phyloP scores from a whole-genome alignment of 2,113 vertebrate genomes.

The Catharus bicknelli region DNA sequence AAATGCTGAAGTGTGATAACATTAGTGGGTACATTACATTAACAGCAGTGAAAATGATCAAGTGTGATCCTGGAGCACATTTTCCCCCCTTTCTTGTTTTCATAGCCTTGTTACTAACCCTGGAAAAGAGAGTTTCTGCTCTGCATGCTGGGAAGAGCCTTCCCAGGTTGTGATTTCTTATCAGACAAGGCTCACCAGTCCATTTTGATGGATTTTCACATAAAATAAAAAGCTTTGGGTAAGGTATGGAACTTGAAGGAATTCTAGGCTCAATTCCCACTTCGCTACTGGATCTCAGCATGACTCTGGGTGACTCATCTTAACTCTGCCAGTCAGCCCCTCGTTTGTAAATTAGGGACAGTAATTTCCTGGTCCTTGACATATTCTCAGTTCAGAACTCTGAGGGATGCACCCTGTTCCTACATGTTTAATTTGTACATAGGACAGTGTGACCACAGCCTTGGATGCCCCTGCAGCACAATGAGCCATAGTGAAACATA shows the following conservation, averaged over 20 bases:
- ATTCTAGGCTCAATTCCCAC: constrained; percentile 34
- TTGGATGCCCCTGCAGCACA: background rate
- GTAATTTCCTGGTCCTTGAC: constrained; percentile 14
- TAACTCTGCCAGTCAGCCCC: constrained; percentile 4
- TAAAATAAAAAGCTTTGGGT: background rate
- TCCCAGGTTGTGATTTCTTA: background rate
- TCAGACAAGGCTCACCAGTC: background rate
- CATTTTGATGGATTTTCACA: constrained; percentile 8
- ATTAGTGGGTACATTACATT: constrained; percentile 35
- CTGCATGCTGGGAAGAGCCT: background rate
- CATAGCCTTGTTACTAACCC: constrained; percentile 1
- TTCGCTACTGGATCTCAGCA: constrained; percentile 3
- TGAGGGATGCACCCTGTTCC: background rate
- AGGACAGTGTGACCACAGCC: background rate
- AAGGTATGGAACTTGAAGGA: background rate
- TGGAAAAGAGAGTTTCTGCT: constrained; percentile 1
- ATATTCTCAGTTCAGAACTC: constrained; percentile 8
- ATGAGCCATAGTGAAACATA: background rate
- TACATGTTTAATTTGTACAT: constrained; percentile 7
- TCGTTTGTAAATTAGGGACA: background rate
- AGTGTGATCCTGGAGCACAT: background rate
- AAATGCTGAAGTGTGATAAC: background rate
- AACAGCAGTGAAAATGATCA: constrained; percentile 28
- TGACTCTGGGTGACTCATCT: constrained; percentile 24
- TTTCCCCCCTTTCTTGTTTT: background rate